Evolutionary conservation across 1,140 invertebrate species (phyloP), one percentile per base, ranked within the genome.

Genomic region (Camponotus pennsylvanicus): DNA sequence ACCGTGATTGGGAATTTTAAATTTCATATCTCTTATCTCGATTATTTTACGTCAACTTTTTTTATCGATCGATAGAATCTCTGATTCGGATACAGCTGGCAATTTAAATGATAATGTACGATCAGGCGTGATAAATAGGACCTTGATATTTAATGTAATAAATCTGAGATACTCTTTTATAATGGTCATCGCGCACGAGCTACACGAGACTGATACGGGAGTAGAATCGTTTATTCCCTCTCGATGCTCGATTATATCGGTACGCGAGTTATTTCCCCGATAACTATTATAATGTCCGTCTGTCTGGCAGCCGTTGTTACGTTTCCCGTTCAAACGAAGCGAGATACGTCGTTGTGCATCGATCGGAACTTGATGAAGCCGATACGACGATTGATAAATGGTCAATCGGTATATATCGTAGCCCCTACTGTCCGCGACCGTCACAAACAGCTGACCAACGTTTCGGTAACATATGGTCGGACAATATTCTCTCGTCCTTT

Each of bases 321-420:
- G 61, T 88, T 88, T 84, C n/a, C 70, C 45, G 18, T 40, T 66
- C 79, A 71, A 84, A 27, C 37, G 71, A 45, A 37, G 21, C 64
- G 37, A 9, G 49, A 21, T 45, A 52, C 49, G 49, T 32, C 49
- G 87, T 40, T 37, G 40, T 7, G 37, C 55, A 82, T 59, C 57
- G n/a, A 55, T 61, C 42, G 42, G 34, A 32, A 77, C 27, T 78
- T 63, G 61, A 77, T 85, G 63, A 67, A 59, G 32, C 57, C 32
- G 52, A 90, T 84, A 88, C 18, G 55, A 32, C 87, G 75, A 90
- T 90, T 90, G 89, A 90, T 87, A 89, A 90, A 90, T 90, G 88
- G 89, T 61, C 80, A 73, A 88, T 90, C 71, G 86, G 67, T 37
- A 9, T 42, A 45, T 63, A 42, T 2, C n/a, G 11, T 71, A 52